Base-by-base conservation (phyloP, 2,113 vertebrate species). In the Carettochelys insculpta region DNA sequence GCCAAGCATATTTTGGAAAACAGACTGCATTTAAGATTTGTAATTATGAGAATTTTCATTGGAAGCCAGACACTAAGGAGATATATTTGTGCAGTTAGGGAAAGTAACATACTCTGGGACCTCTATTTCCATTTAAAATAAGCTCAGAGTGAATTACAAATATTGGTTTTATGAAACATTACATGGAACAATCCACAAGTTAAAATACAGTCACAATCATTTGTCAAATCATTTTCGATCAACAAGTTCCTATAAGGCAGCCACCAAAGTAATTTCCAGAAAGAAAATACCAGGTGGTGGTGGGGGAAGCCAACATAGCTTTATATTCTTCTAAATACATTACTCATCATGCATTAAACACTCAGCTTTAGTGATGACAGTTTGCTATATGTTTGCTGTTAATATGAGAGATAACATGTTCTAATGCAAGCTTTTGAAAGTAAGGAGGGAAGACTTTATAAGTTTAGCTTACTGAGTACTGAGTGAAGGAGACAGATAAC, bases 261-360 rank as follows among this genome's bases (percentile, higher is more conserved):
- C 29, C 7, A 2, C 50, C 85, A 80, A 81, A 29, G 2, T 41
- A 58, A 53, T 91, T 13, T 2, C 47, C 56, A 61, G 79, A 4
- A 80, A 13, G 7, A 2, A 82, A 11, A 0, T 0, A 1, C 2
- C 11, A 41, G n/a, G n/a, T n/a, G n/a, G n/a, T n/a, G n/a, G n/a
- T n/a, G n/a, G n/a, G 11, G 48, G 48, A 50, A 50, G 14, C 8
- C 34, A 68, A 10, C n/a, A 38, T 38, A 68, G n/a, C 61, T 9
- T n/a, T 38, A 38, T 41, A 1, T 1, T 2, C 3, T 13, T 51
- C 11, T 1, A 53, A n/a, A 77, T 87, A 47, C 8, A 88, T 71
- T 87, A 82, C 20, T 31, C 1, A 86, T 27, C 5, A 80, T 1
- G 0, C 80, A 90, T 50, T 88, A 82, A 34, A 45, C 71, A 85